A percentile compares a stretch with the other conserved stretches of the same genome.
Conservation (phyloP, 2,113 vertebrate species). For the Embiotoca jacksoni region DNA sequence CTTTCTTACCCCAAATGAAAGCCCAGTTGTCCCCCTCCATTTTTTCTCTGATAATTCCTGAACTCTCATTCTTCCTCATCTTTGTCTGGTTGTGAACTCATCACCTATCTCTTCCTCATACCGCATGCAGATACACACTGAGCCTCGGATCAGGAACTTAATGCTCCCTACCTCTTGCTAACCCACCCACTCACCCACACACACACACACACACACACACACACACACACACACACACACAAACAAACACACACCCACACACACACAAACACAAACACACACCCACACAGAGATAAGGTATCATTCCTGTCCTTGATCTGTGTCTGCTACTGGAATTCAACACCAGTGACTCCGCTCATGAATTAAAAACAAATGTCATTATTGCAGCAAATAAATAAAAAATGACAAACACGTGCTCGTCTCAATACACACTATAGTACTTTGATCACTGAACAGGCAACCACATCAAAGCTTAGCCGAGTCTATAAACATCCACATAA, state of each 20-base stretch:
- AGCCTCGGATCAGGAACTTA: conserved; percentile 60
- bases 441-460: background rate
- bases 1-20: conserved; percentile 75
- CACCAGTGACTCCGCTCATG: conserved; percentile 43
- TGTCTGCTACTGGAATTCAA: conserved; percentile 59
- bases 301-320: conserved; percentile 43
- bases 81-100: conserved; percentile 32
- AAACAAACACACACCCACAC: conserved; percentile 13
- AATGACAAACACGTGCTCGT: background rate
- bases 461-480: too few relatives aligned
- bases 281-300: conserved; percentile 29
- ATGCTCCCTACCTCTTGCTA: conserved; percentile 41
- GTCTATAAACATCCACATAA: too few relatives aligned
- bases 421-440: too few relatives aligned
- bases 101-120: conserved; percentile 20
- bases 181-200: conserved; percentile 13
- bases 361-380: conserved; percentile 52
- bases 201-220: background rate
- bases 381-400: conserved; percentile 1
- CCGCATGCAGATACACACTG: conserved; percentile 25
- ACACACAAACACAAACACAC: conserved; percentile 21
- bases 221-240: background rate
- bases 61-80: conserved; percentile 61
- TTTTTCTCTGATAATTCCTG: conserved; percentile 30
- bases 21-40: conserved; percentile 78